Percentiles rank a stretch among this genome's conserved stretches.
These are phyloP conservation scores for Crotophaga sulcirostris DNA, from an alignment of 2,113 vertebrate genomes.

Conservation along the genomic window DNA sequence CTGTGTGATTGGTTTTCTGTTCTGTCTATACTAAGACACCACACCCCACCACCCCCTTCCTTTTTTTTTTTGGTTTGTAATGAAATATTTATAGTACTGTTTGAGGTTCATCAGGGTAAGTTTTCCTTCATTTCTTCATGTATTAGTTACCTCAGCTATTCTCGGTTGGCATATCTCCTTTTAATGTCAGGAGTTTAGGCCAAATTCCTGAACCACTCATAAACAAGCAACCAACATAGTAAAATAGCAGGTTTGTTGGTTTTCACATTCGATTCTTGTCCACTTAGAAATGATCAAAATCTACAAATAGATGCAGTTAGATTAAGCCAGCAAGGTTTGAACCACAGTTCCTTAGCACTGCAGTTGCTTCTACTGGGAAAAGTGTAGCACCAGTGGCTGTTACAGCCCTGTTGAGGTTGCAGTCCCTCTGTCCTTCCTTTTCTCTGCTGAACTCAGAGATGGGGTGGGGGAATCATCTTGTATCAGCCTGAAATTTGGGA, in stretches of 20 bases:
- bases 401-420: neutral
- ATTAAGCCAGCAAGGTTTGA: neutral
- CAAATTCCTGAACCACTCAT: neutral
- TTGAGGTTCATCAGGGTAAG: neutral
- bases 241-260: neutral
- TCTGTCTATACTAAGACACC: neutral
- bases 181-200: neutral
- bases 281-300: neutral
- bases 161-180: neutral
- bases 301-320: neutral
- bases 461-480: neutral
- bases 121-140: neutral
- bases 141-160: neutral
- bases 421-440: neutral
- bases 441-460: accelerated
- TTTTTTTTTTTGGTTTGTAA: neutral
- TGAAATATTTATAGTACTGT: neutral
- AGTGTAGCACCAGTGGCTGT: accelerated
- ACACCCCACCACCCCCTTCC: no score
- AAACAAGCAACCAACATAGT: neutral
- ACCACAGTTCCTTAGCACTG: neutral
- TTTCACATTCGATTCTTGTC: neutral
- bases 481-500: neutral
- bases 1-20: neutral
- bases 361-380: neutral